Percentiles rank a stretch among this genome's conserved stretches.
Evolutionary conservation across 2,888 invertebrate species (phyloP).

Genomic region (Eulithis testata): DNA sequence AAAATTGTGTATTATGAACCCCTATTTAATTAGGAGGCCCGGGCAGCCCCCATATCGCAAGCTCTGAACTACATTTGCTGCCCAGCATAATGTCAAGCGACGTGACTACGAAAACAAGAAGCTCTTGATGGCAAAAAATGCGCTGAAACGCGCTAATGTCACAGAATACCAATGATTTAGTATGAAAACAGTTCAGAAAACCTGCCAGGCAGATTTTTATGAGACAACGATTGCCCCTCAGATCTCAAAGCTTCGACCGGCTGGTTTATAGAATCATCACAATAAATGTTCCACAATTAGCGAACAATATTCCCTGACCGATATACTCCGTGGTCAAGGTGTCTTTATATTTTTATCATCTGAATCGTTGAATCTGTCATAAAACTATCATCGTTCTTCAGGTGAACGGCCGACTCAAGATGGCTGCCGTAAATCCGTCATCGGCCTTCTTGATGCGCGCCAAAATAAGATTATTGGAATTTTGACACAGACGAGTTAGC

Average conservation of each 20-base stretch:
- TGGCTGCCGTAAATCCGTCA: constrained; percentile 80
- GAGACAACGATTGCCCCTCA: too few species aligned
- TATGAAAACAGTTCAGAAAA: too few species aligned
- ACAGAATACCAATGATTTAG: too few species aligned
- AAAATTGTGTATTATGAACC: too few species aligned
- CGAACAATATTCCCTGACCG: constrained; percentile 48
- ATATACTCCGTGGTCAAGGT: constrained; percentile 72
- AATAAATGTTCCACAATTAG: constrained; percentile 3
- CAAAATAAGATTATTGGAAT: constrained; percentile 84
- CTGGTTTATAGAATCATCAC: constrained; percentile 9
- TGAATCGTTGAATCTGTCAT: constrained; percentile 67
- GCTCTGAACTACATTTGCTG: too few species aligned
- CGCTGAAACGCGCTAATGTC: too few species aligned
- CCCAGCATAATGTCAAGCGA: too few species aligned
- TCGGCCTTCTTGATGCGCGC: constrained; percentile 80
- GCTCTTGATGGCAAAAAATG: too few species aligned
- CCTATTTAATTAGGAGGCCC: too few species aligned
- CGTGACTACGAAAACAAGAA: too few species aligned
- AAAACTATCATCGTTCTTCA: constrained; percentile 77
- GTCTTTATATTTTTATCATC: constrained; percentile 71
- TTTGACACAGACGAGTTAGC: constrained; percentile 76
- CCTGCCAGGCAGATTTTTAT: too few species aligned
- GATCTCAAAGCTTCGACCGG: not conserved
- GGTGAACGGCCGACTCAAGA: constrained; percentile 81
- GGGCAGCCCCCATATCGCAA: too few species aligned